Conservation (phyloP, 2,888 invertebrate species). For the Archips xylosteana region DNA sequence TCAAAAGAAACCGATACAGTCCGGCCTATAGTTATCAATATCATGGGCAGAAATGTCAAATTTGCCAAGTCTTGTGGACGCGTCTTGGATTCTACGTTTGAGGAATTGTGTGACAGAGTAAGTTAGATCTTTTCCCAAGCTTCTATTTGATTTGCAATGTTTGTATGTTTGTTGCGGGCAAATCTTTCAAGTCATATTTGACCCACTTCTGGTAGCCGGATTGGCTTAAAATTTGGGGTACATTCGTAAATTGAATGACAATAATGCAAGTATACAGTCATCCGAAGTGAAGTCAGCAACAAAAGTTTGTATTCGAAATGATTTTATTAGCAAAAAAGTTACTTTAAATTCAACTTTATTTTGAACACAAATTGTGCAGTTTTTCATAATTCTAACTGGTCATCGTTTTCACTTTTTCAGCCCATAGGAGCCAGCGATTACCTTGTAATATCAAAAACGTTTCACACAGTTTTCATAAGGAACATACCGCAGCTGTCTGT, state of each 20-base stretch:
- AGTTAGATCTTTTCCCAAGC: constrained; percentile 50
- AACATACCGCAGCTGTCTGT: constrained; percentile 93
- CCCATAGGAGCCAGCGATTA: constrained; percentile 98
- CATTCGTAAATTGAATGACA: too few species aligned
- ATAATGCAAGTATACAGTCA: too few species aligned
- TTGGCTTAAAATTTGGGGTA: too few species aligned
- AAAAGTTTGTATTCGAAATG: too few species aligned
- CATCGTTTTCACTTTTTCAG: constrained; percentile 70
- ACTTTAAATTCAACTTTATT: too few species aligned
- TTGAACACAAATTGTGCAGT: too few species aligned
- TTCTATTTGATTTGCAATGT: too few species aligned
- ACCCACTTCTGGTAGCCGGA: too few species aligned
- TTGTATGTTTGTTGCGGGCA: too few species aligned
- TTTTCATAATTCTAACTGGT: background rate
- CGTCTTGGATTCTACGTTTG: constrained; percentile 94
- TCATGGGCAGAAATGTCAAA: constrained; percentile 95
- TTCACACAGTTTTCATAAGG: constrained; percentile 97
- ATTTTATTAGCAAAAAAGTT: too few species aligned
- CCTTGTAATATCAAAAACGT: constrained; percentile 95
- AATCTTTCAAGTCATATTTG: too few species aligned
- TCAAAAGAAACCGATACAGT: constrained; percentile 96
- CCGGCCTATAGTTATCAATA: constrained; percentile 93
- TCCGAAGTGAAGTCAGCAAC: too few species aligned
- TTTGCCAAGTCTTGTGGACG: constrained; percentile 97
- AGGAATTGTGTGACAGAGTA: constrained; percentile 96